phyloP scores from a whole-genome alignment of 2,888 invertebrate genomes.

The Branchipolynoe longqiensis region DNA sequence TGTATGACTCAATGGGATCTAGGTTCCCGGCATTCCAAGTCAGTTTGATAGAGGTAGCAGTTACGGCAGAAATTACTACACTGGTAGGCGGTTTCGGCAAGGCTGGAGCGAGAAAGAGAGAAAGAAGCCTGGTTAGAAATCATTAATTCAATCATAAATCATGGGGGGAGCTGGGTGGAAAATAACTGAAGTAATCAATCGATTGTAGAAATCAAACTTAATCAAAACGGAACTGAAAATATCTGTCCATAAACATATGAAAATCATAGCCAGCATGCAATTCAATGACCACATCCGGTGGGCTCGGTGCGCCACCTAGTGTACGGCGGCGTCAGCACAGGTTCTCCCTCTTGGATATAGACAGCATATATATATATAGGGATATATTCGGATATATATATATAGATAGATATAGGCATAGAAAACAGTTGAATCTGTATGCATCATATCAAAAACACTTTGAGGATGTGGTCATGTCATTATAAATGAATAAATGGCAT shows the following conservation, averaged over 20 bases:
- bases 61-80: conserved; percentile 94
- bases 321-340: conserved; percentile 7
- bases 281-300: conserved; percentile 55
- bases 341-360: conserved; percentile 20
- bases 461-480: conserved; percentile 57
- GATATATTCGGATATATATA: conserved; percentile 18
- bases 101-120: conserved; percentile 84
- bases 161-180: no score
- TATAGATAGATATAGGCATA: conserved; percentile 13
- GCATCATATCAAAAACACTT: conserved; percentile 43
- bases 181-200: conserved; percentile 16
- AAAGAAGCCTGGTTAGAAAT: conserved; percentile 58
- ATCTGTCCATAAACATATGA: conserved; percentile 20
- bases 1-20: conserved; percentile 94
- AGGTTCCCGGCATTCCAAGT: conserved; percentile 88
- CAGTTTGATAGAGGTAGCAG: conserved; percentile 94
- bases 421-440: conserved; percentile 20
- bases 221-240: conserved; percentile 10
- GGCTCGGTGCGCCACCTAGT: conserved; percentile 30
- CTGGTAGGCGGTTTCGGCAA: conserved; percentile 94
- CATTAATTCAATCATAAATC: not conserved
- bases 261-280: conserved; percentile 51
- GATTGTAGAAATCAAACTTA: not conserved
- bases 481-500: conserved; percentile 43
- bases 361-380: conserved; percentile 15